A percentile compares a stretch with the other conserved stretches of the same genome.
These are phyloP conservation scores for Grammomys dolichurus DNA, from an alignment of 2,113 vertebrate genomes.

Conservation along the genomic window DNA sequence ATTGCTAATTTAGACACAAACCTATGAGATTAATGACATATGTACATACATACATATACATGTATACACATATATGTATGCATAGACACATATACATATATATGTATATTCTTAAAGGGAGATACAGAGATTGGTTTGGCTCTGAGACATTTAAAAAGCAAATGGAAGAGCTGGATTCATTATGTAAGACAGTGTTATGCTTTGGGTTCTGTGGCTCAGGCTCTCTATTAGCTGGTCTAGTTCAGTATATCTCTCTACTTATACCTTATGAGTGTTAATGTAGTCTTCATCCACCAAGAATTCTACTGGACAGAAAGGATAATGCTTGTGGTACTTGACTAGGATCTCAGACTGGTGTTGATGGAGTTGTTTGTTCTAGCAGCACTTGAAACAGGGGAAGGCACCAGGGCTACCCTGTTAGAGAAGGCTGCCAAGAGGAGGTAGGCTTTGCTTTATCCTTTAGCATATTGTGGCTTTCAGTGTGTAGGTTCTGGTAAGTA, in stretches of 20 bases:
- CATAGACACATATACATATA: background rate
- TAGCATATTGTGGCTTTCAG: background rate
- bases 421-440: background rate
- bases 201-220: background rate
- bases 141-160: background rate
- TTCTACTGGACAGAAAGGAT: background rate
- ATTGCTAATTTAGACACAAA: background rate
- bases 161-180: background rate
- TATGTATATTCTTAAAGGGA: background rate
- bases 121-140: background rate
- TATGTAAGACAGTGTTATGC: background rate
- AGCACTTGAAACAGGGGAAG: background rate
- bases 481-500: conserved; percentile 12
- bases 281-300: background rate
- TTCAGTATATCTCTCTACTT: background rate
- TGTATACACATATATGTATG: too few species aligned
- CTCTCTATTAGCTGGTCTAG: background rate
- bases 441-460: background rate
- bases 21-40: background rate
- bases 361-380: background rate
- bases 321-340: background rate
- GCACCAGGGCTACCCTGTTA: background rate
- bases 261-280: background rate
- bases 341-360: background rate
- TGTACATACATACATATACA: too few species aligned